Evolutionary conservation across 2,113 vertebrate species (phyloP).

Genomic region (Columba livia): DNA sequence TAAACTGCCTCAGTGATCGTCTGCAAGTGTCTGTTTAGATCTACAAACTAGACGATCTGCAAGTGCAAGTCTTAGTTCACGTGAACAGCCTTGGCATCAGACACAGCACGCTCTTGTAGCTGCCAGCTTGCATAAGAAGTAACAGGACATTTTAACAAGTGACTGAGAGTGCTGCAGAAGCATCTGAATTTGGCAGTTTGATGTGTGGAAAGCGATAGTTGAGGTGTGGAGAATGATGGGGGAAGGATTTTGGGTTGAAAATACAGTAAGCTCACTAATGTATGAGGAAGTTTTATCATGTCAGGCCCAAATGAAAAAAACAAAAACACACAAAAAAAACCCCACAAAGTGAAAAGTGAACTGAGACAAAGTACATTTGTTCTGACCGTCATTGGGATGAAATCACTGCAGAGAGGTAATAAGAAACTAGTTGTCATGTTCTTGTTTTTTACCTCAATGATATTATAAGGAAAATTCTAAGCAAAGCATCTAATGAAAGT

Average conservation of each 20-base stretch:
- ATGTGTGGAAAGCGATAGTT: not conserved
- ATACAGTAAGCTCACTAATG: not conserved
- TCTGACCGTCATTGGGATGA: not conserved
- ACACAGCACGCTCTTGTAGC: not conserved
- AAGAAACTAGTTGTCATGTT: not conserved
- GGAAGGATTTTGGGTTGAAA: not conserved
- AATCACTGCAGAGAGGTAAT: not conserved
- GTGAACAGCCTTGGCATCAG: not conserved
- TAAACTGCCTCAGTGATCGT: not conserved
- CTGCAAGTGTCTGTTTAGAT: not conserved
- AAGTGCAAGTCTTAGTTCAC: not conserved
- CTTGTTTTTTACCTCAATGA: not conserved
- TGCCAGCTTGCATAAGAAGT: not conserved
- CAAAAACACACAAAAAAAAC: too few species aligned
- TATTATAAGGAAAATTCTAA: not conserved
- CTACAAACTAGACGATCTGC: not conserved
- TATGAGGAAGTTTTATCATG: not conserved
- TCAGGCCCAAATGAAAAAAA: not conserved
- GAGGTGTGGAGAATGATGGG: not conserved
- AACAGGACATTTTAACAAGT: not conserved
- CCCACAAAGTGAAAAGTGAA: not conserved
- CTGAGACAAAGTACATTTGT: not conserved
- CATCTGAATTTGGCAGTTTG: not conserved
- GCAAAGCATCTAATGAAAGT: not conserved
- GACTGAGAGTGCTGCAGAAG: not conserved